phyloP scores from a whole-genome alignment of 1,140 invertebrate genomes.

The Ptiloglossa arizonensis region DNA sequence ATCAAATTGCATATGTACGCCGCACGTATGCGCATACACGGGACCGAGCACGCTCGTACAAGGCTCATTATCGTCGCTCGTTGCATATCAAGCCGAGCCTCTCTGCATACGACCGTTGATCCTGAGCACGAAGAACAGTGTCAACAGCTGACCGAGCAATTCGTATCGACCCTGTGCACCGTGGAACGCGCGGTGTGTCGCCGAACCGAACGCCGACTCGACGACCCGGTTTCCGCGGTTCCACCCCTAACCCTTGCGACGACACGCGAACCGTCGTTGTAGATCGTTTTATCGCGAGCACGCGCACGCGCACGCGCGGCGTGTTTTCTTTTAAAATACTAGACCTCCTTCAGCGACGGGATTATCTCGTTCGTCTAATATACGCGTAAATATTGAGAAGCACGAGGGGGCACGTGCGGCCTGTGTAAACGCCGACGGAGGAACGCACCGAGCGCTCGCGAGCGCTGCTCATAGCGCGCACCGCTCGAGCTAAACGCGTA shows the following conservation, averaged over 20 bases:
- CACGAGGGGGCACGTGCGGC: constrained; percentile 45
- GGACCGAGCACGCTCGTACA: neutral
- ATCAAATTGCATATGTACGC: neutral
- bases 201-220: neutral
- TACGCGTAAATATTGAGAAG: constrained; percentile 52
- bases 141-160: constrained; percentile 42
- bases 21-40: neutral
- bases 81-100: constrained; percentile 35
- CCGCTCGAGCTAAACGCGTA: constrained; percentile 37
- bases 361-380: constrained; percentile 39
- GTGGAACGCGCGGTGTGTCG: too few relatives aligned
- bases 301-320: too few relatives aligned
- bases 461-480: constrained; percentile 14
- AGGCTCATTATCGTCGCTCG: constrained; percentile 34
- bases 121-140: constrained; percentile 9
- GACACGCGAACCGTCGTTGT: neutral
- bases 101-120: constrained; percentile 8
- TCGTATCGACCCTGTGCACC: neutral
- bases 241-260: neutral
- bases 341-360: constrained; percentile 15
- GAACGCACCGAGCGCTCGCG: constrained; percentile 9
- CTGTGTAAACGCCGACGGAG: constrained; percentile 49
- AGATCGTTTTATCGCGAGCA: constrained; percentile 8
- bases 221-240: neutral
- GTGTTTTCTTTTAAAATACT: constrained; percentile 45